Conservation (phyloP, 2,113 vertebrate genomes). For the Barbus barbus region DNA sequence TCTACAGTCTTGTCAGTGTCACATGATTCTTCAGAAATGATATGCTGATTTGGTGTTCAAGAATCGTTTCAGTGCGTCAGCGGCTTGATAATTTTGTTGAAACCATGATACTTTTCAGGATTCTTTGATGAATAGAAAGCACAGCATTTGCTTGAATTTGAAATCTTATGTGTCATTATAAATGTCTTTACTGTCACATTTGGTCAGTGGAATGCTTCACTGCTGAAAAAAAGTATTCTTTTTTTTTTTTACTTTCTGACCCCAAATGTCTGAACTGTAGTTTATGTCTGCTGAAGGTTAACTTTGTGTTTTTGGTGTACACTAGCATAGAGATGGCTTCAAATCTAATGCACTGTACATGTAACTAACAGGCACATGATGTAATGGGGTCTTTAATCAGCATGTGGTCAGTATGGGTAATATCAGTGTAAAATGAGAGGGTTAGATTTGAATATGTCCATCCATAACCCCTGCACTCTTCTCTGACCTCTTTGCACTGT, state of each 20-base stretch:
- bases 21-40: neutral
- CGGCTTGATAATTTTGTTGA: neutral
- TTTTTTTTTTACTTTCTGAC: no score
- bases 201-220: no score
- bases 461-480: slow-evolving; percentile 38
- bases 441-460: slow-evolving; percentile 35
- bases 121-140: neutral
- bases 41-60: neutral
- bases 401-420: neutral
- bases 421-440: neutral
- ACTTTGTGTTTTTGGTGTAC: neutral
- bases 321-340: neutral
- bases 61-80: no score
- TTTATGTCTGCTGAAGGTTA: neutral
- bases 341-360: neutral
- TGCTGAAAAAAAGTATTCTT: no score
- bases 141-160: no score
- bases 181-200: no score
- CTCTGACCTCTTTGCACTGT: slow-evolving; percentile 69
- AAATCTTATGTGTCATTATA: no score
- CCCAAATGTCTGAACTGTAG: neutral
- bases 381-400: neutral
- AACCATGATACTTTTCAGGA: neutral
- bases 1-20: neutral
- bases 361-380: neutral